Evolutionary conservation across 2,888 invertebrate species (phyloP), one percentile per base, ranked within the genome.

Genomic region (Nemapogon koenigi): DNA sequence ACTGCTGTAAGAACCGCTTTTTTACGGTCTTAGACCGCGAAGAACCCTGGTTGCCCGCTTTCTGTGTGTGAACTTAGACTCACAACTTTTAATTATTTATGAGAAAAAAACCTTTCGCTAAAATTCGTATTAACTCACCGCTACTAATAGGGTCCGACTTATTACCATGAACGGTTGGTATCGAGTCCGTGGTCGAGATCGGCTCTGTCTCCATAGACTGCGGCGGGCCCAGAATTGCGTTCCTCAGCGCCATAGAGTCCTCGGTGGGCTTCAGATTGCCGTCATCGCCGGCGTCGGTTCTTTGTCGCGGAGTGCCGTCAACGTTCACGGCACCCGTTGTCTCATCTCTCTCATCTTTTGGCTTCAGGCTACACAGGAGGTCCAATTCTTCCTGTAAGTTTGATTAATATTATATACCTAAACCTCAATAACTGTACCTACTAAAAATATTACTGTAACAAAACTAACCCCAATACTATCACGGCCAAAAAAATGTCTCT

Each of bases 331-430:
- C 45, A 14, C 39, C 28, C 3, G 49, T 44, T 1, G 51, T 38
- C 4, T 67, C 81, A 3, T 83, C 82, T 44, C 81, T 81, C 41
- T 87, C 85, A 35, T 84, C 84, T 60, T 87, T 88, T 0, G 83
- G 82, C 50, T 83, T 86, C 17, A 88, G 70, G 8, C 87, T 83
- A 41, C 86, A 84, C 36, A 90, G 82, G 3, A 87, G 81, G 49
- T 88, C 86, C 13, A 88, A 52, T 68, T 90, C 90, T 46, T 90
- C 91, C 81, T 86, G 62, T 39, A 61, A 62, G 16, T 28, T n/a
- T n/a, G n/a, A n/a, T n/a, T n/a, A n/a, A n/a, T n/a, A n/a, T n/a
- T n/a, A n/a, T n/a, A n/a, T n/a, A n/a, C n/a, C n/a, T n/a, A n/a
- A n/a, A n/a, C n/a, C n/a, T n/a, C n/a, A n/a, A n/a, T n/a, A n/a